Evolutionary conservation across 2,888 invertebrate species (phyloP).

Genomic region (Sinotaia quadrata): DNA sequence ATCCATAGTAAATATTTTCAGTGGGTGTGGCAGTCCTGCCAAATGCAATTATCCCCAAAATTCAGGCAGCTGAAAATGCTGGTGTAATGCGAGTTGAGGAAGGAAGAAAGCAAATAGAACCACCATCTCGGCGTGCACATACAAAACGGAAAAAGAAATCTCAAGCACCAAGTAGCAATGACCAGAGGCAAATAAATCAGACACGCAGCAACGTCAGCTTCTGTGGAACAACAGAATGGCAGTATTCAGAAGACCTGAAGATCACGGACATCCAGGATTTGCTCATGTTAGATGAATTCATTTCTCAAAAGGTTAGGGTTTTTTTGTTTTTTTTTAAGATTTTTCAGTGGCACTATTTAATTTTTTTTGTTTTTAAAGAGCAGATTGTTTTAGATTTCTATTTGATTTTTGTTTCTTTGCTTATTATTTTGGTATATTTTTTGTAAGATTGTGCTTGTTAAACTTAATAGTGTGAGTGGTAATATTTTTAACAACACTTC

Average conservation of each 20-base stretch:
- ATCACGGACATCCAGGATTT: slow-evolving; percentile 35
- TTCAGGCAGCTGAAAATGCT: slow-evolving; percentile 27
- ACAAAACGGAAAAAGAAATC: slow-evolving; percentile 41
- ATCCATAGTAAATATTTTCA: too few relatives aligned
- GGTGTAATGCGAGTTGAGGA: slow-evolving; percentile 12
- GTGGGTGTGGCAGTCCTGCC: slow-evolving; percentile 57
- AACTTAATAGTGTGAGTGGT: too few relatives aligned
- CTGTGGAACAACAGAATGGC: slow-evolving; percentile 32
- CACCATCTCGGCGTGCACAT: slow-evolving; percentile 4
- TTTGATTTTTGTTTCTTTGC: too few relatives aligned
- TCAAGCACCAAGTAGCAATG: slow-evolving; percentile 1
- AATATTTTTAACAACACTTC: too few relatives aligned
- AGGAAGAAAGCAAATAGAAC: neutral
- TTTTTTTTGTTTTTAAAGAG: too few relatives aligned
- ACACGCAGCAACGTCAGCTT: slow-evolving; percentile 72
- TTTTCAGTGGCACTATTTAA: too few relatives aligned
- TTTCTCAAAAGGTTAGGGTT: slow-evolving; percentile 34
- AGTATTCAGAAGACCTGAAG: slow-evolving; percentile 38
- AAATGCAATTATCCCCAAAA: slow-evolving; percentile 33
- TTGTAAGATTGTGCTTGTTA: too few relatives aligned
- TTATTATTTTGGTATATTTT: too few relatives aligned
- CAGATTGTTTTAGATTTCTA: too few relatives aligned
- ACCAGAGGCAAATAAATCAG: slow-evolving; percentile 14
- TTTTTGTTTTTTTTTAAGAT: neutral
- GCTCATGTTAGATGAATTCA: slow-evolving; percentile 32